Conservation (phyloP, 2,888 invertebrate species). For the Encarsia formosa region DNA sequence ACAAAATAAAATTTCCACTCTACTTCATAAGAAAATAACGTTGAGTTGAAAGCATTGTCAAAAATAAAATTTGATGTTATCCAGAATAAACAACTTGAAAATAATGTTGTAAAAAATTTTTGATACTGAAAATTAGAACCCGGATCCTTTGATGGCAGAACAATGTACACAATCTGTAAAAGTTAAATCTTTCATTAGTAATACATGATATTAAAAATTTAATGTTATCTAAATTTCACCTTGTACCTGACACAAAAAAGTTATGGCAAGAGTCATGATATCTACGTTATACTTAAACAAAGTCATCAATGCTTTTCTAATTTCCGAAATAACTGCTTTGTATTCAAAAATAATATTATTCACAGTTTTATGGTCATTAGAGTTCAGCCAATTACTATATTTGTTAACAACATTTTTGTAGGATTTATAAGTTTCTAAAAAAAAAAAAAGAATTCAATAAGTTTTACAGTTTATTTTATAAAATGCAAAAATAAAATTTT, state of each 20-base stretch:
- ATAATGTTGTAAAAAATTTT: constrained; percentile 21
- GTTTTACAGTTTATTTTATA: neutral
- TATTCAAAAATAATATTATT: constrained; percentile 44
- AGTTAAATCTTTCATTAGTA: neutral
- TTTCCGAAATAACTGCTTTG: constrained; percentile 38
- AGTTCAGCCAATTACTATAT: constrained; percentile 56
- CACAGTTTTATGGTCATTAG: constrained; percentile 39
- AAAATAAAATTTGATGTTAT: constrained; percentile 32
- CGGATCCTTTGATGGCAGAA: constrained; percentile 13
- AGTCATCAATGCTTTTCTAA: constrained; percentile 51
- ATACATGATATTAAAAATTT: neutral
- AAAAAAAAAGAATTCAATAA: constrained; percentile 10
- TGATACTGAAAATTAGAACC: constrained; percentile 4
- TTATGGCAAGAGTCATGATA: constrained; percentile 55
- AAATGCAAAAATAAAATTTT: neutral
- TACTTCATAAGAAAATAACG: constrained; percentile 21
- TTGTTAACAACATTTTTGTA: constrained; percentile 55
- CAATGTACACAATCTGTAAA: constrained; percentile 32
- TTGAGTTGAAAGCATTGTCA: constrained; percentile 25
- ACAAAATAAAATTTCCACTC: constrained; percentile 18
- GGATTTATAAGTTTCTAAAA: constrained; percentile 48
- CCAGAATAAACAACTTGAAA: constrained; percentile 29
- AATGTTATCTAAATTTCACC: no score
- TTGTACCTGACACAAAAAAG: constrained; percentile 53
- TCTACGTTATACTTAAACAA: constrained; percentile 53